These are phyloP conservation scores for Aphidius ervi DNA, from an alignment of 1,140 invertebrate genomes.

Conservation along the genomic window DNA sequence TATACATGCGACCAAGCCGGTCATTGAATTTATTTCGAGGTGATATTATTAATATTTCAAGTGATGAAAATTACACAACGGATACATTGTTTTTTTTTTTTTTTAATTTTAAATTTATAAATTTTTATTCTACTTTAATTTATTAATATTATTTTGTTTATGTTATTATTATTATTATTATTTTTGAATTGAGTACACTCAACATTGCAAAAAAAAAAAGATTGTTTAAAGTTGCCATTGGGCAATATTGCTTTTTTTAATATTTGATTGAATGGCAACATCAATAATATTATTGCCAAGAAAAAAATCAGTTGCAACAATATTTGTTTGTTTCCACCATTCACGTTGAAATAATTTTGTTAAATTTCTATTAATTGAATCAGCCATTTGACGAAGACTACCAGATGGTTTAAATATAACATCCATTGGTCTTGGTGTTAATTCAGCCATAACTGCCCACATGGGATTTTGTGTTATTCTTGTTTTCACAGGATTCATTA, in stretches of 20 bases:
- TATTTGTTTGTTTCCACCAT: slow-evolving; percentile 66
- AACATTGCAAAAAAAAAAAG: too few relatives aligned
- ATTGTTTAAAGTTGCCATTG: slow-evolving; percentile 32
- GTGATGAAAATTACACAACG: background rate
- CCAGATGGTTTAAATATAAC: slow-evolving; percentile 61
- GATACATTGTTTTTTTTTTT: too few relatives aligned
- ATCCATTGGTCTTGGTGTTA: slow-evolving; percentile 68
- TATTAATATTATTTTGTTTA: too few relatives aligned
- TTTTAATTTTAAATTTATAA: too few relatives aligned
- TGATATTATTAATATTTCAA: too few relatives aligned
- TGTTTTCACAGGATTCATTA: slow-evolving; percentile 41
- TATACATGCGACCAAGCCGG: too few relatives aligned
- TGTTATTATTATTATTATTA: background rate
- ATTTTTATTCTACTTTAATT: too few relatives aligned
- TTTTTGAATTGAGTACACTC: too few relatives aligned
- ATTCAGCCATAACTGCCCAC: slow-evolving; percentile 77
- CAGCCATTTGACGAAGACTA: slow-evolving; percentile 66
- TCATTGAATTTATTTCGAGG: too few relatives aligned
- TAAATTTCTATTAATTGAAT: slow-evolving; percentile 64
- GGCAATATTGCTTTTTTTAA: slow-evolving; percentile 40
- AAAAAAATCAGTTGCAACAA: slow-evolving; percentile 76
- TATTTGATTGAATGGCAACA: slow-evolving; percentile 61
- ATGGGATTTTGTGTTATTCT: slow-evolving; percentile 55
- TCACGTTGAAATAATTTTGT: slow-evolving; percentile 62
- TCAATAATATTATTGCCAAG: slow-evolving; percentile 72